Percentiles rank a stretch among this genome's conserved stretches.
Evolutionary conservation across 2,113 vertebrate genomes (phyloP).

Genomic region (Paradisaea rubra): DNA sequence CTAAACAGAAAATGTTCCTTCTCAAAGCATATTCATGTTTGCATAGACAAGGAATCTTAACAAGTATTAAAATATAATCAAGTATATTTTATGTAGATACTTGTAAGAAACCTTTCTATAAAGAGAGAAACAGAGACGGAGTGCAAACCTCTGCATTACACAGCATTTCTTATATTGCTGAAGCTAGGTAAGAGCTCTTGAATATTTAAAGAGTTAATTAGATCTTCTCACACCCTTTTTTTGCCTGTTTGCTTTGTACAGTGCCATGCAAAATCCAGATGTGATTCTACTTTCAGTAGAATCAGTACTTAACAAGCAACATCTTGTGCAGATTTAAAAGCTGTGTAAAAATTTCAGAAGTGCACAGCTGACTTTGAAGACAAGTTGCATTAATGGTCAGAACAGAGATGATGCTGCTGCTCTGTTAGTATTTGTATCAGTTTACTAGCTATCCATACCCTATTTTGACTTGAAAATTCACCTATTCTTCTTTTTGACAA

Average conservation of each 20-base stretch:
- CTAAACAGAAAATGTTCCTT: neutral
- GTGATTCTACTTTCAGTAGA: neutral
- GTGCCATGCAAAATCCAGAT: neutral
- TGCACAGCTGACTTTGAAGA: neutral
- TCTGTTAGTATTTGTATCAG: neutral
- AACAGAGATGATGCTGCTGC: neutral
- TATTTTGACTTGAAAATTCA: neutral
- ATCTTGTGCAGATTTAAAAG: neutral
- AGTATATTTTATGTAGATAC: neutral
- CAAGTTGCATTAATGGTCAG: neutral
- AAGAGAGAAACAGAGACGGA: neutral
- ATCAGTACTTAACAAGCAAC: neutral
- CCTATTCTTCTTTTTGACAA: neutral
- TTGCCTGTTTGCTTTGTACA: neutral
- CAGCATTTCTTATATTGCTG: neutral
- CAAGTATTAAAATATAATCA: too few relatives aligned
- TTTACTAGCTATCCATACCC: neutral
- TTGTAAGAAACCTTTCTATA: neutral
- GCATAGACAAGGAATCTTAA: neutral
- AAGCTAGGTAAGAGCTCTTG: neutral
- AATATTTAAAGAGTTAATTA: neutral
- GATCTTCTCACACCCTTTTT: accelerated
- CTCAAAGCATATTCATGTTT: neutral
- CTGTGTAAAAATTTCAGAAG: neutral
- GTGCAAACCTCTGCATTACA: neutral